Evolutionary conservation across 2,888 invertebrate genomes (phyloP), one percentile per base, ranked within the genome.

Genomic region (Oxystoma pomonae): DNA sequence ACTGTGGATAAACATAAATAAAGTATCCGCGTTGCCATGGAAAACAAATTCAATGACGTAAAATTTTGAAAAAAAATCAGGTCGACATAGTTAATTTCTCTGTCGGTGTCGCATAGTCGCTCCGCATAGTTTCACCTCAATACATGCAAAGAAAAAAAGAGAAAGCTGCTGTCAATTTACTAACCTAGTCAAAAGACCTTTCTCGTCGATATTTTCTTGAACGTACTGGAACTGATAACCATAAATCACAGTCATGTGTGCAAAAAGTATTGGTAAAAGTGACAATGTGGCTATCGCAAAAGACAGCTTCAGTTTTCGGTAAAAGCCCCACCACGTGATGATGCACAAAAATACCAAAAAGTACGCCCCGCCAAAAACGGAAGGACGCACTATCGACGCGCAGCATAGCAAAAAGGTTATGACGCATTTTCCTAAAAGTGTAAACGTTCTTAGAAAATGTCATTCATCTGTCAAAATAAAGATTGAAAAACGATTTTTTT

Each of bases 321-420:
- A 65, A 21, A 57, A 63, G 1, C 61, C 61, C 67, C 67, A 67
- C 20, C 61, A 65, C 5, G 65, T 67, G 19, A 67, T 55, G 9
- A 67, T 58, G 2, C 50, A 2, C 5, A 67, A 35, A 51, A 67
- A 67, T 1, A 65, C 20, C 2, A 65, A 19, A 51, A 62, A 67
- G 53, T 67, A 67, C 0, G 65, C 55, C 3, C 18, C 57, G n/a
- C 67, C 67, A 16, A 67, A 57, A 0, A 58, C 55, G 1, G 63
- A 61, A 1, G 62, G 20, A 16, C 49, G 55, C 16, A 61, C 5
- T 3, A 65, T 58, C 1, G 58, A 60, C 1, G 59, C 57, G 17
- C 65, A 2, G 20, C 65, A 65, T 20, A 58, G 53, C n/a, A 61
- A 16, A 5, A 65, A 58, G 1, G 62, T 56, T 3, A 61, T 35